A percentile compares a stretch with the other conserved stretches of the same genome.
Evolutionary conservation across 2,113 vertebrate genomes (phyloP).

Genomic region (Coreoperca whiteheadi): DNA sequence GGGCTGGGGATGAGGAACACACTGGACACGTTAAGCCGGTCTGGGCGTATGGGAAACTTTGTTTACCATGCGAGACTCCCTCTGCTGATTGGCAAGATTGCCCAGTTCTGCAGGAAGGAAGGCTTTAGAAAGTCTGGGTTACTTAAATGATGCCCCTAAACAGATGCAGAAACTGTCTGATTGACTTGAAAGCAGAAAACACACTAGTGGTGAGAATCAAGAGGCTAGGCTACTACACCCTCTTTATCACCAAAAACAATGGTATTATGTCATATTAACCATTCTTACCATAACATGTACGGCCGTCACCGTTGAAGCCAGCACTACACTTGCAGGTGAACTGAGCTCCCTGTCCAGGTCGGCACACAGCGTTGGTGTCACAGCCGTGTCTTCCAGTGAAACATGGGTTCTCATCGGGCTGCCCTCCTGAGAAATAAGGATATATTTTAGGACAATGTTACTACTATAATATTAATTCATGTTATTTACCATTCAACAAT

Average conservation of each 20-base stretch:
- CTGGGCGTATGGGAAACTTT: constrained; percentile 36
- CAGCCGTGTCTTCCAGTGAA: constrained; percentile 93
- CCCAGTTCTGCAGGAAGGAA: constrained; percentile 68
- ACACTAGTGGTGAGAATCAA: background rate
- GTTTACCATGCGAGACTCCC: constrained; percentile 52
- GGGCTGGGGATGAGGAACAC: constrained; percentile 5
- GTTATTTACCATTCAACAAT: background rate
- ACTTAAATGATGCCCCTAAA: constrained; percentile 40
- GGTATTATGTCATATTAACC: background rate
- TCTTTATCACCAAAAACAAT: background rate
- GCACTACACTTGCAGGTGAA: constrained; percentile 91
- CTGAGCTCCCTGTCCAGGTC: constrained; percentile 83
- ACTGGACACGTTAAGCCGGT: constrained; percentile 21
- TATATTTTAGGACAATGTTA: background rate
- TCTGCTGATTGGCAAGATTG: constrained; percentile 61
- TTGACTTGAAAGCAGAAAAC: constrained; percentile 28
- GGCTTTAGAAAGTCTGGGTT: constrained; percentile 37
- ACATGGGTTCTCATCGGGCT: constrained; percentile 90
- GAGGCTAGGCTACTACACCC: background rate
- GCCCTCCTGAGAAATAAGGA: constrained; percentile 82
- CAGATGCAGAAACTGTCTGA: constrained; percentile 22
- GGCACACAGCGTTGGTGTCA: constrained; percentile 91
- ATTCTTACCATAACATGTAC: constrained; percentile 87
- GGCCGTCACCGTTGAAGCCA: constrained; percentile 92
- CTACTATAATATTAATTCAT: background rate